Percentiles rank a stretch among this genome's conserved stretches.
These are phyloP conservation scores for Daphoenositta chrysoptera DNA, from an alignment of 2,113 vertebrate genomes.

Conservation along the genomic window DNA sequence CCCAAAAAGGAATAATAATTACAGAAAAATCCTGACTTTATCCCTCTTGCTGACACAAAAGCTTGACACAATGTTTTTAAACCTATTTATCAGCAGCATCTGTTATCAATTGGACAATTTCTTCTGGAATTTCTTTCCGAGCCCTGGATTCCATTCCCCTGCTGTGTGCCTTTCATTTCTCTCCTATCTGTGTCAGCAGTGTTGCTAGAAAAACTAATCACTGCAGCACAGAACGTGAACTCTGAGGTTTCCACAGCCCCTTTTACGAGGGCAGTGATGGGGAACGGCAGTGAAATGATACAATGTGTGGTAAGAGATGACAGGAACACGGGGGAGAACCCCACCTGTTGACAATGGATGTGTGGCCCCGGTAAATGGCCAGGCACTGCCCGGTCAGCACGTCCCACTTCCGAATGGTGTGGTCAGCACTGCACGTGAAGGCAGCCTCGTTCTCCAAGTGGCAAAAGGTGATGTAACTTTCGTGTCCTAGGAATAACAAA, in stretches of 20 bases:
- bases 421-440: slow-evolving; percentile 78
- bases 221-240: neutral
- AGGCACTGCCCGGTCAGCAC: slow-evolving; percentile 74
- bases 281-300: neutral
- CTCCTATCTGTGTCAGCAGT: slow-evolving; percentile 29
- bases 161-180: neutral
- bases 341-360: slow-evolving; percentile 79
- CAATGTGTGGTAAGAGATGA: neutral
- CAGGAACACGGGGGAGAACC: neutral
- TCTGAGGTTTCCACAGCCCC: neutral
- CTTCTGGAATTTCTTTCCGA: slow-evolving; percentile 36
- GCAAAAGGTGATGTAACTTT: slow-evolving; percentile 82
- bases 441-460: slow-evolving; percentile 78
- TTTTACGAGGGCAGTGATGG: neutral
- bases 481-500: slow-evolving; percentile 62
- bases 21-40: neutral
- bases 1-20: neutral
- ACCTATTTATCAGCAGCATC: slow-evolving; percentile 43
- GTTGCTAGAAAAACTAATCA: neutral
- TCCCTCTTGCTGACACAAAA: neutral
- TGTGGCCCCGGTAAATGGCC: slow-evolving; percentile 78
- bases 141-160: neutral
- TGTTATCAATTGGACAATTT: slow-evolving; percentile 23
- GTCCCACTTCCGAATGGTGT: slow-evolving; percentile 79
- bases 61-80: slow-evolving; percentile 22